Evolutionary conservation across 1,140 invertebrate species (phyloP).

Genomic region (Drosophila rhopaloa): DNA sequence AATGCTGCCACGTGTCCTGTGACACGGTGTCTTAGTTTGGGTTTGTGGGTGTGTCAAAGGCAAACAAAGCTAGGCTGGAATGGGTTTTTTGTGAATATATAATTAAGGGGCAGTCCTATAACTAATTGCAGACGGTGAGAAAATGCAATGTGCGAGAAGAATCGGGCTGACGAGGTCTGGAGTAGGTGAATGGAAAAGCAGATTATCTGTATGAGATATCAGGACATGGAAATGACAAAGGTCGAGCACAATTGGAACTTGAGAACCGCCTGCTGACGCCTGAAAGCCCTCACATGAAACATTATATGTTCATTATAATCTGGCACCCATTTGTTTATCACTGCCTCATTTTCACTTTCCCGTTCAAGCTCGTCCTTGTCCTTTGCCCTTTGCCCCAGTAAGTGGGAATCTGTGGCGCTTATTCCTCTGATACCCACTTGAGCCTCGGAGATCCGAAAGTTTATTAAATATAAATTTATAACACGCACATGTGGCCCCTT

Average conservation of each 20-base stretch:
- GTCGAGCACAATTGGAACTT: slow-evolving; percentile 15
- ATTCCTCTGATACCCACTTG: slow-evolving; percentile 45
- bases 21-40: slow-evolving; percentile 7
- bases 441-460: slow-evolving; percentile 56
- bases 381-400: slow-evolving; percentile 10
- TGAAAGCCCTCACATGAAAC: slow-evolving; percentile 7
- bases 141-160: slow-evolving; percentile 43
- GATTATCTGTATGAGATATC: slow-evolving; percentile 25
- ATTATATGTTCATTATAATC: slow-evolving; percentile 27
- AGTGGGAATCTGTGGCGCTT: slow-evolving; percentile 2
- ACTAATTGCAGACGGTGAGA: slow-evolving; percentile 37
- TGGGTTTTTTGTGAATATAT: slow-evolving; percentile 27
- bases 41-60: slow-evolving; percentile 18
- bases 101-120: slow-evolving; percentile 35
- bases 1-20: slow-evolving; percentile 66
- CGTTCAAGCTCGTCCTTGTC: slow-evolving; percentile 4
- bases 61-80: slow-evolving; percentile 19
- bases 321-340: slow-evolving; percentile 25
- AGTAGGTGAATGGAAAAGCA: slow-evolving; percentile 3
- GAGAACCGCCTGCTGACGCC: slow-evolving; percentile 11
- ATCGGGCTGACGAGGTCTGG: background rate
- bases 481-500: slow-evolving; percentile 65
- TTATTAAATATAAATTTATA: slow-evolving; percentile 80
- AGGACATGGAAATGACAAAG: slow-evolving; percentile 8
- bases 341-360: slow-evolving; percentile 23